Percentiles rank a stretch among this genome's conserved stretches.
These are phyloP conservation scores for Chondrosia reniformis DNA, from an alignment of 37 sponge, comb jelly and placozoan genomes.

Conservation along the genomic window DNA sequence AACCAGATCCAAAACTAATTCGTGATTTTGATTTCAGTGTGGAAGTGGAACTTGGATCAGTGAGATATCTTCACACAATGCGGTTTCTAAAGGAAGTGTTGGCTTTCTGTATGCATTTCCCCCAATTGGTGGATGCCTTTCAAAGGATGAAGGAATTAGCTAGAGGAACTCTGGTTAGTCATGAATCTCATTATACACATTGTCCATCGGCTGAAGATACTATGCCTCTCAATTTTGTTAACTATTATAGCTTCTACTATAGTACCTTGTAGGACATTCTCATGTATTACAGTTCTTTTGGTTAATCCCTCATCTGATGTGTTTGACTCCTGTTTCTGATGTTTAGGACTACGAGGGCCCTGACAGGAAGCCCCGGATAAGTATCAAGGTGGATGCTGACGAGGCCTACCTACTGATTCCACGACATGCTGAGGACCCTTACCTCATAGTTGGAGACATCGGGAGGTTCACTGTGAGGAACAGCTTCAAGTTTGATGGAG, in stretches of 20 bases:
- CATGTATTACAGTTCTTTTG: too few relatives aligned
- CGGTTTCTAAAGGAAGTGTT: constrained; percentile 90
- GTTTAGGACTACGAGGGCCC: constrained; percentile 67
- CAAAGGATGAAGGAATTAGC: constrained; percentile 89
- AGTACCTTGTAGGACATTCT: too few relatives aligned
- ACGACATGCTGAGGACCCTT: constrained; percentile 78
- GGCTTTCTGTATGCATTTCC: constrained; percentile 92
- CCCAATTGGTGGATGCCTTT: constrained; percentile 91
- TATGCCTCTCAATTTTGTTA: too few relatives aligned
- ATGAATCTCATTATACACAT: too few relatives aligned
- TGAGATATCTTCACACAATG: constrained; percentile 97
- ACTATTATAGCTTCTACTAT: too few relatives aligned
- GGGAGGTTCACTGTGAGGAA: constrained; percentile 79
- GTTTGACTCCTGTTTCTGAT: not conserved
- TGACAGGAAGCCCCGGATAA: constrained; percentile 78
- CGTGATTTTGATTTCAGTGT: constrained; percentile 81
- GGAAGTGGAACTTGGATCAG: constrained; percentile 62
- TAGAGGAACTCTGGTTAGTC: constrained; percentile 69
- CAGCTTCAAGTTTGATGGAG: constrained; percentile 53
- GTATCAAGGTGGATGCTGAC: constrained; percentile 75
- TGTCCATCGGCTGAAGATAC: too few relatives aligned
- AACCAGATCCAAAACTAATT: constrained; percentile 62
- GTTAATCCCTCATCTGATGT: not conserved
- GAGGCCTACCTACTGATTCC: constrained; percentile 90
- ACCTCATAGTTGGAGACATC: constrained; percentile 86